A percentile compares a stretch with the other conserved stretches of the same genome.
These are phyloP conservation scores for Schizopygopsis malacanthus DNA, from an alignment of 2,797 vertebrate species.

Conservation along the genomic window DNA sequence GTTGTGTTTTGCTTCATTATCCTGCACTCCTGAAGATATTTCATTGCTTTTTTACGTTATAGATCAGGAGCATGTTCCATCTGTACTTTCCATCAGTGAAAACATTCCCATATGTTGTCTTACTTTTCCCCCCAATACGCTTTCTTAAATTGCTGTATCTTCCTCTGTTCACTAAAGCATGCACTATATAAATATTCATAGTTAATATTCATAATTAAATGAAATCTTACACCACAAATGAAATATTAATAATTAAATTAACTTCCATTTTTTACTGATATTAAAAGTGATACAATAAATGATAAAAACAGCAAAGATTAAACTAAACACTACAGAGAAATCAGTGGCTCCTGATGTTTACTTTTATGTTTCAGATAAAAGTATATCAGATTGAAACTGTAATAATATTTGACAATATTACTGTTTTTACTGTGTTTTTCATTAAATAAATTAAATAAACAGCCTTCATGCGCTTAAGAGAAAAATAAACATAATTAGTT, in stretches of 20 bases:
- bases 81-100: constrained; percentile 19
- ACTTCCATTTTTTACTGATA: not conserved
- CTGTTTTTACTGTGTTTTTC: not conserved
- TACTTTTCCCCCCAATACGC: not conserved
- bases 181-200: not conserved
- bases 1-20: not conserved
- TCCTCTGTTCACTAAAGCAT: not conserved
- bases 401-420: not conserved
- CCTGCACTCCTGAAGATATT: constrained; percentile 21
- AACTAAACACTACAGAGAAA: not conserved
- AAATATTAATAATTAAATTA: not conserved
- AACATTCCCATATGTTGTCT: not conserved
- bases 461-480: no score
- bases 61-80: constrained; percentile 13
- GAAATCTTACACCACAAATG: no score
- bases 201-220: not conserved
- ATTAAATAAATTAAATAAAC: no score
- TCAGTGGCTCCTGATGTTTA: not conserved
- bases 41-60: constrained; percentile 34
- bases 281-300: not conserved
- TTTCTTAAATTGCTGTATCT: not conserved
- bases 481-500: no score
- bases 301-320: not conserved
- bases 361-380: not conserved
- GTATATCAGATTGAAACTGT: not conserved